These are phyloP conservation scores for Pampus argenteus DNA, from an alignment of 2,797 vertebrate genomes.

Conservation along the genomic window DNA sequence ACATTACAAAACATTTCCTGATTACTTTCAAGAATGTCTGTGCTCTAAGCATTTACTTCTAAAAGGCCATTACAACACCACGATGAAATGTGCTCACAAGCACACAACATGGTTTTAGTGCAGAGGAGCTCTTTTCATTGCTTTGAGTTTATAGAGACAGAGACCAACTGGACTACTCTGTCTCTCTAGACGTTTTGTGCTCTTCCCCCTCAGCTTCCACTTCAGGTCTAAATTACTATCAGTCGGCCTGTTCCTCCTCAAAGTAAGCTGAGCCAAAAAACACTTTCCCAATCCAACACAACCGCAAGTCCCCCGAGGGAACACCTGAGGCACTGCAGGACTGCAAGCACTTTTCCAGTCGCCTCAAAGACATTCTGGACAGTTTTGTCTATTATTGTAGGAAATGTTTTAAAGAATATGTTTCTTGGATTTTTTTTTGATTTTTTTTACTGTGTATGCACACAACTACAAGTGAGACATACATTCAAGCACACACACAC, in stretches of 20 bases:
- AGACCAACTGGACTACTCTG: constrained; percentile 11
- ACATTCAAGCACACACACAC: constrained; percentile 33
- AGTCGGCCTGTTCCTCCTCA: constrained; percentile 39
- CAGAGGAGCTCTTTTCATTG: constrained; percentile 28
- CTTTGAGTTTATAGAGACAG: constrained; percentile 5
- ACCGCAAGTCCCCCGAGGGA: constrained; percentile 61
- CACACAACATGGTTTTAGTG: constrained; percentile 15
- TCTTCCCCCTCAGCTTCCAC: constrained; percentile 40
- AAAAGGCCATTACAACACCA: constrained; percentile 42
- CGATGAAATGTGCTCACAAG: constrained; percentile 47
- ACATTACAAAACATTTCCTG: constrained; percentile 53
- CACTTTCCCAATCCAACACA: constrained; percentile 55
- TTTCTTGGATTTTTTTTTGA: constrained; percentile 17
- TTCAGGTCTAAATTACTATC: constrained; percentile 53
- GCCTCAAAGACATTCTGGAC: constrained; percentile 31
- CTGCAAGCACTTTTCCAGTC: constrained; percentile 49
- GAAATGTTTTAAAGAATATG: constrained; percentile 41
- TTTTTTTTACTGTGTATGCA: background rate
- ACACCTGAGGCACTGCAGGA: constrained; percentile 63
- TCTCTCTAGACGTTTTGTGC: constrained; percentile 5
- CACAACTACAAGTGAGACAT: constrained; percentile 39
- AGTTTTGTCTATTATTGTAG: constrained; percentile 22
- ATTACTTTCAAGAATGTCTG: constrained; percentile 40
- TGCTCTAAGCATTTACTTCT: constrained; percentile 41
- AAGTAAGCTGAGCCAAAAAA: constrained; percentile 60